Base-by-base conservation (phyloP, 2,113 vertebrate genomes). In the Phalacrocorax brasilianus region DNA sequence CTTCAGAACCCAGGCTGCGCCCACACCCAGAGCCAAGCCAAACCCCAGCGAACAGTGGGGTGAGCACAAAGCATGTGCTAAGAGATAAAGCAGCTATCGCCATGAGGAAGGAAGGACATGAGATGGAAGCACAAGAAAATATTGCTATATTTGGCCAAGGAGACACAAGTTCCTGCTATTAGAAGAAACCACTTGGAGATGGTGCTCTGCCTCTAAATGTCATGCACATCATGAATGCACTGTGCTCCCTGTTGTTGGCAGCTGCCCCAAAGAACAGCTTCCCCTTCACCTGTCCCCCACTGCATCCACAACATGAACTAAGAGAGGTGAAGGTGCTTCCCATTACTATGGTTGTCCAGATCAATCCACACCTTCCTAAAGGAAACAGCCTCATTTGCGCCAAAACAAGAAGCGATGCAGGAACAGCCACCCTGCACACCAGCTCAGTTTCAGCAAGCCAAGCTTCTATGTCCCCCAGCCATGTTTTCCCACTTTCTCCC, bases 121-220 rank as follows among this genome's bases (percentile, higher is more conserved):
- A 61, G 53, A 70, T 27, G 55, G 82, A 83, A 85, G 58, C 44
- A 82, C 75, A 44, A 63, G 52, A 28, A 73, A 38, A 7, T 24
- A 24, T 38, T 81, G 71, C 80, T 44, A 4, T 0, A 0, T 24
- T 23, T n/a, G 58, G 17, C 33, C 1, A 8, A 63, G 28, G 45
- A 76, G 35, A 42, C 8, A 3, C 0, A 4, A 78, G 74, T 35
- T n/a, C 56, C 65, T 40, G 72, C 62, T 66, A 16, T 20, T 0
- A 21, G 49, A 44, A 88, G 63, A 73, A 63, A 40, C 12, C 3
- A 10, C 7, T 10, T 0, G 7, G 30, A 56, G 84, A 7, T 0
- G 9, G 18, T 4, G 32, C 81, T 59, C 8, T 0, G 17, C 5
- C 42, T 33, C 65, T 0, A 0, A 44, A 12, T 2, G 16, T 4